Evolutionary conservation across 2,888 invertebrate species (phyloP).

Genomic region (Antheraea assamensis): DNA sequence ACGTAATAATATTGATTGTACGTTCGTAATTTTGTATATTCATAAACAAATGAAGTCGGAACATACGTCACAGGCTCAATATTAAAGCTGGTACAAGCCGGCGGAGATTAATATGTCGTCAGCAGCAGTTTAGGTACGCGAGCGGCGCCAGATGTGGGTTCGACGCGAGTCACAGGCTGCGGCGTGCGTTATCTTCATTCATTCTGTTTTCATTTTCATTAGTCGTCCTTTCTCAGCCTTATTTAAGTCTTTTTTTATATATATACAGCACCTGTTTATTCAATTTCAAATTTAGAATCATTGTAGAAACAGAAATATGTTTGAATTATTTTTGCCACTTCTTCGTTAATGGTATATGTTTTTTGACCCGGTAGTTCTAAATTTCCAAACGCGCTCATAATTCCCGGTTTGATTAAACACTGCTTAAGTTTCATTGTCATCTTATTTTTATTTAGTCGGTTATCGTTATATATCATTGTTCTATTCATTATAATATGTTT

Average conservation of each 20-base stretch:
- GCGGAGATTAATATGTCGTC: constrained; percentile 68
- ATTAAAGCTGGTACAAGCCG: constrained; percentile 48
- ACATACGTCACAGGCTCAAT: constrained; percentile 47
- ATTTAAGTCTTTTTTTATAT: background rate
- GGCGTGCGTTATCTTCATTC: constrained; percentile 25
- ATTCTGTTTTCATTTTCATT: background rate
- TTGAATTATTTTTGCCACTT: background rate
- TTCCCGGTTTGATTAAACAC: too few relatives aligned
- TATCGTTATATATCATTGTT: too few relatives aligned
- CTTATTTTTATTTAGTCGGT: too few relatives aligned
- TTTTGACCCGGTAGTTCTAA: too few relatives aligned
- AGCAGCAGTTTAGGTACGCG: constrained; percentile 53
- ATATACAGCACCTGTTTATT: too few relatives aligned
- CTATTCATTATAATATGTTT: too few relatives aligned
- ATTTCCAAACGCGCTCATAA: too few relatives aligned
- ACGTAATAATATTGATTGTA: background rate
- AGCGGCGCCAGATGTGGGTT: constrained; percentile 37
- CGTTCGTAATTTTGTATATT: background rate
- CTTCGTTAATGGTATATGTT: background rate
- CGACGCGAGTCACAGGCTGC: constrained; percentile 30
- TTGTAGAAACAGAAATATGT: background rate
- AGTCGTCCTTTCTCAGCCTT: background rate
- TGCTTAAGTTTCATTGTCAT: too few relatives aligned
- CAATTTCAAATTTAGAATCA: too few relatives aligned
- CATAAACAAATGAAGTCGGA: constrained; percentile 21